Evolutionary conservation across 1,140 invertebrate genomes (phyloP).

Genomic region (Pachyrhynchus sulphureomaculatus): DNA sequence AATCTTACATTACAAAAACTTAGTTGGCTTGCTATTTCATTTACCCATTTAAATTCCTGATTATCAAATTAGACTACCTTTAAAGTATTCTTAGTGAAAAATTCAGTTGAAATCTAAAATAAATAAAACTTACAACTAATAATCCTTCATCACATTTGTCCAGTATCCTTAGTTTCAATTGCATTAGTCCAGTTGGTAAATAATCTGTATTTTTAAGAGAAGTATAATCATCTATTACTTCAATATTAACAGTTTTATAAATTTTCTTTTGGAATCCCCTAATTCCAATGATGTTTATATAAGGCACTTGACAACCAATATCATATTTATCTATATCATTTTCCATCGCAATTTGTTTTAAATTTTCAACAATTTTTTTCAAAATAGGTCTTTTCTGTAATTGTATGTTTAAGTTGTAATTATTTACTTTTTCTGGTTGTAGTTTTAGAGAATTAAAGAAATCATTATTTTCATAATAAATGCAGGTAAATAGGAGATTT

Average conservation of each 20-base stretch:
- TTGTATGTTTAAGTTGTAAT: conserved; percentile 33
- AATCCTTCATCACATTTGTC: conserved; percentile 40
- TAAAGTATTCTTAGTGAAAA: too few species aligned
- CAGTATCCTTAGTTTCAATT: conserved; percentile 45
- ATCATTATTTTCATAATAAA: conserved; percentile 43
- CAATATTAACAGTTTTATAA: conserved; percentile 44
- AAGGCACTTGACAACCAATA: conserved; percentile 42
- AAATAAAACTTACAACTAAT: conserved; percentile 39
- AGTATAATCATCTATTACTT: conserved; percentile 47
- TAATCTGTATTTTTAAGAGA: conserved; percentile 42
- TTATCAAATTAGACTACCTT: too few species aligned
- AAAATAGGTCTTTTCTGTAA: conserved; percentile 40
- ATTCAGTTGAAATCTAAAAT: too few species aligned
- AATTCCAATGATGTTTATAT: conserved; percentile 47
- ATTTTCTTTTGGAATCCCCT: conserved; percentile 44
- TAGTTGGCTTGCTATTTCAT: too few species aligned
- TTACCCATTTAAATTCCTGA: background rate
- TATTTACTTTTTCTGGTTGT: conserved; percentile 16
- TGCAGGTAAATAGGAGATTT: conserved; percentile 44
- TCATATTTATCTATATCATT: conserved; percentile 35
- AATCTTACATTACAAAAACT: too few species aligned
- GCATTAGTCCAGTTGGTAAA: conserved; percentile 43
- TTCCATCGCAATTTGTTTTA: conserved; percentile 29
- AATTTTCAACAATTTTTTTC: conserved; percentile 31
- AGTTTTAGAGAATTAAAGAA: conserved; percentile 38